These are phyloP conservation scores for Cyanoramphus novaezelandiae DNA, from an alignment of 2,113 vertebrate genomes.

Conservation along the genomic window DNA sequence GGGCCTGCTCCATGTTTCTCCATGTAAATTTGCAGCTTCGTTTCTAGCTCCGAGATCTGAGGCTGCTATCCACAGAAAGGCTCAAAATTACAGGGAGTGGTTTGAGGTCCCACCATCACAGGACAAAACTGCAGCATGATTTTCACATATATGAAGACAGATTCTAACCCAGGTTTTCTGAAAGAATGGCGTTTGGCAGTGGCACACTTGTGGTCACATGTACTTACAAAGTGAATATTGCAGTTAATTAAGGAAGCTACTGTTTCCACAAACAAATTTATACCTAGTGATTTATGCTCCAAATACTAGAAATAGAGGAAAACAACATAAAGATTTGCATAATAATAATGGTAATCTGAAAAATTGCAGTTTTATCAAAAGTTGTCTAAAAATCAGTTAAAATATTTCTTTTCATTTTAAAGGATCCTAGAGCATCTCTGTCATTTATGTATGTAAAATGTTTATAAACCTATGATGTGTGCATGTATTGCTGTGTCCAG, in stretches of 20 bases:
- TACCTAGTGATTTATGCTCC: not conserved
- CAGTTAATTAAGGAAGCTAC: not conserved
- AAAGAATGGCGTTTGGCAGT: not conserved
- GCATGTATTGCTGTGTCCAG: not conserved
- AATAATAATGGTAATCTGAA: not conserved
- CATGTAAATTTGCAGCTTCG: not conserved
- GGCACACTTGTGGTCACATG: fast-evolving
- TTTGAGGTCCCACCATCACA: not conserved
- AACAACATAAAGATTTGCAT: not conserved
- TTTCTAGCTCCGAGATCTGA: not conserved
- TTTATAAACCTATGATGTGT: not conserved
- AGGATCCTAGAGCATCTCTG: not conserved
- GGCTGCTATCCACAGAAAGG: not conserved
- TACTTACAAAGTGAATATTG: not conserved
- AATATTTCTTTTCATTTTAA: not conserved
- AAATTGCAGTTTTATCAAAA: not conserved
- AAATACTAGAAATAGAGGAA: not conserved
- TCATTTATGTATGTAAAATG: not conserved
- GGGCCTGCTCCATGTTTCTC: not conserved
- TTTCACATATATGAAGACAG: not conserved
- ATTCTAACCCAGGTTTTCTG: not conserved
- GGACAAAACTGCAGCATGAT: not conserved
- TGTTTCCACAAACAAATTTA: not conserved
- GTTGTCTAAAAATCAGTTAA: not conserved
- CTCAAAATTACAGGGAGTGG: not conserved